A percentile compares a stretch with the other conserved stretches of the same genome.
Evolutionary conservation across 1,140 invertebrate species (phyloP).

Genomic region (Lutraria rhynchaena): DNA sequence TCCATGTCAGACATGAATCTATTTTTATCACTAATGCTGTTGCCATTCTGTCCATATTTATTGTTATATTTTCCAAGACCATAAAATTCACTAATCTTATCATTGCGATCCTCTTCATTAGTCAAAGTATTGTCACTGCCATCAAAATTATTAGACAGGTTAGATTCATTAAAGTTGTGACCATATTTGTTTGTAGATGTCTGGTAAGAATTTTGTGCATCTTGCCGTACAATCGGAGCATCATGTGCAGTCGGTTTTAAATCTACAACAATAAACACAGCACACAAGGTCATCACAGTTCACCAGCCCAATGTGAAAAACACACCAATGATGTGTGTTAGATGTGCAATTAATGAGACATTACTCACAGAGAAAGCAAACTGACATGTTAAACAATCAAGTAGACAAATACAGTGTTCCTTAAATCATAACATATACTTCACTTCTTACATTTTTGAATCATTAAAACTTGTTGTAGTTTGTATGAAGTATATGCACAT

Average conservation of each 20-base stretch:
- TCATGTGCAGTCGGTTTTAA: neutral
- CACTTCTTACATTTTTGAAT: too few species aligned
- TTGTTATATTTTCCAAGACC: conserved; percentile 50
- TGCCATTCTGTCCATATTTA: neutral
- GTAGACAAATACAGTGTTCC: too few species aligned
- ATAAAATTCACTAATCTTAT: conserved; percentile 57
- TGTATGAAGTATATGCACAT: too few species aligned
- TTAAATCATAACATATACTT: too few species aligned
- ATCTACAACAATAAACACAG: conserved; percentile 39
- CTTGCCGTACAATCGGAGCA: conserved; percentile 2
- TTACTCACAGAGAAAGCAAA: too few species aligned
- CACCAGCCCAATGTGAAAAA: too few species aligned
- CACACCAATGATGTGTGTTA: too few species aligned
- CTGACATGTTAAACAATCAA: too few species aligned
- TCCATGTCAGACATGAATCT: conserved; percentile 57
- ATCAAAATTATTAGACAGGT: conserved; percentile 34
- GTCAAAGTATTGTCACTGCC: conserved; percentile 52
- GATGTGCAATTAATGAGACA: too few species aligned
- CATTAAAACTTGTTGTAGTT: too few species aligned
- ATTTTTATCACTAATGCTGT: conserved; percentile 7
- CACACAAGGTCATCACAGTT: conserved; percentile 12
- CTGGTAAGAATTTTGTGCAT: conserved; percentile 17
- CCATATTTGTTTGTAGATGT: conserved; percentile 6
- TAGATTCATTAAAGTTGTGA: conserved; percentile 32
- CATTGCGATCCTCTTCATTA: conserved; percentile 52